These are phyloP conservation scores for Chascanopsetta lugubris DNA, from an alignment of 2,113 vertebrate genomes.

Conservation along the genomic window DNA sequence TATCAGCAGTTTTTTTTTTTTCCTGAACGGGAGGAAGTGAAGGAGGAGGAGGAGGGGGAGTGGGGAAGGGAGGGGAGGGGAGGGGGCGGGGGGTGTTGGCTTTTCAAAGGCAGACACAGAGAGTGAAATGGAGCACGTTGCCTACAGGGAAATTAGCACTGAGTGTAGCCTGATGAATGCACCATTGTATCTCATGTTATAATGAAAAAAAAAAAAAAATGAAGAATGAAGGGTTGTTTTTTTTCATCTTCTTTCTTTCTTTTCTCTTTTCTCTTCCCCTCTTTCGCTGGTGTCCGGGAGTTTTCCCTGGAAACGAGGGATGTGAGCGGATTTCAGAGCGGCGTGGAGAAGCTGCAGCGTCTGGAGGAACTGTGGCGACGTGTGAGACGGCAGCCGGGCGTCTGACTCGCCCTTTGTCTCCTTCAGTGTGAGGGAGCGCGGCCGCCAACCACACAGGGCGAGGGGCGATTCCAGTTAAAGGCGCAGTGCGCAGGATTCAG, in stretches of 20 bases:
- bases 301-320: constrained; percentile 64
- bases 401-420: constrained; percentile 3
- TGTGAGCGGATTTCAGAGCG: constrained; percentile 46
- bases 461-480: too few species aligned
- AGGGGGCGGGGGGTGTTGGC: constrained; percentile 5
- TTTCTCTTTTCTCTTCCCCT: constrained; percentile 58
- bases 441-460: constrained; percentile 30
- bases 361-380: not conserved
- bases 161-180: constrained; percentile 77
- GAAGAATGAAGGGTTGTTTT: constrained; percentile 39
- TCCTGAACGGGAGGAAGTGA: constrained; percentile 74
- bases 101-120: constrained; percentile 73
- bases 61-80: constrained; percentile 8
- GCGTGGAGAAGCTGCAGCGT: constrained; percentile 1
- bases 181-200: constrained; percentile 75
- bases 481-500: too few species aligned
- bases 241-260: constrained; percentile 10
- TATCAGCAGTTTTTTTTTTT: constrained; percentile 76
- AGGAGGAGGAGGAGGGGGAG: constrained; percentile 32
- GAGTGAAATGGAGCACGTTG: constrained; percentile 80
- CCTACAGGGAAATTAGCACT: constrained; percentile 81
- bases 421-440: constrained; percentile 28
- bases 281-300: constrained; percentile 54
- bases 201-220: constrained; percentile 57
- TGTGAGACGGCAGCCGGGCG: constrained; percentile 21